Conservation (phyloP, 2,113 vertebrate genomes). For the Alces alces region DNA sequence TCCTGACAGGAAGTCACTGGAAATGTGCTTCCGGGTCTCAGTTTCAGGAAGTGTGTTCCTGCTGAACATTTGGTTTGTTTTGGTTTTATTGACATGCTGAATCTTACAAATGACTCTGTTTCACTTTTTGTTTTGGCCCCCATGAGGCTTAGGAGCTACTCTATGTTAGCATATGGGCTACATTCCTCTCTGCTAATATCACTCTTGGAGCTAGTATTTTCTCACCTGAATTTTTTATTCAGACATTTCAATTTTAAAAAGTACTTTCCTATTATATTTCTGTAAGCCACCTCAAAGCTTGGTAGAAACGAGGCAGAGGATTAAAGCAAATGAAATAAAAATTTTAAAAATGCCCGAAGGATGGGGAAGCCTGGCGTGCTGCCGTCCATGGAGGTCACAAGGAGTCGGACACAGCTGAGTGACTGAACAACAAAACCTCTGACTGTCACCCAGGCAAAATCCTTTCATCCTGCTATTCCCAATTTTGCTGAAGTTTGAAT, state of each 20-base stretch:
- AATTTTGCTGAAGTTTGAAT: neutral
- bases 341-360: neutral
- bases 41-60: slow-evolving; percentile 9
- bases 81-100: slow-evolving; percentile 35
- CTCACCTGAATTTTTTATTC: neutral
- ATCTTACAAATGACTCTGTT: slow-evolving; percentile 30
- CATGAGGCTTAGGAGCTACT: neutral
- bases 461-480: neutral
- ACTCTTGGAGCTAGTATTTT: slow-evolving; percentile 1
- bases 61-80: slow-evolving; percentile 35
- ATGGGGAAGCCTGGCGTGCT: neutral
- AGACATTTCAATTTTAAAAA: neutral
- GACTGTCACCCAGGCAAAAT: neutral
- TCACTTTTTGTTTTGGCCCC: neutral
- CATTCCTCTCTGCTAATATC: neutral
- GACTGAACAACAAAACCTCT: neutral
- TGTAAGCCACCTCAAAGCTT: neutral
- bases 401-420: neutral
- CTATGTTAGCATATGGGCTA: neutral
- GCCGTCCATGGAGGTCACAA: neutral
- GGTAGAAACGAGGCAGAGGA: neutral
- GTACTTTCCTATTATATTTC: neutral
- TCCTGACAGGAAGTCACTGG: neutral
- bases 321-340: slow-evolving; percentile 25
- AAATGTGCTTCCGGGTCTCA: neutral